These are phyloP conservation scores for Lathronympha strigana DNA, from an alignment of 2,888 invertebrate species.

Conservation along the genomic window DNA sequence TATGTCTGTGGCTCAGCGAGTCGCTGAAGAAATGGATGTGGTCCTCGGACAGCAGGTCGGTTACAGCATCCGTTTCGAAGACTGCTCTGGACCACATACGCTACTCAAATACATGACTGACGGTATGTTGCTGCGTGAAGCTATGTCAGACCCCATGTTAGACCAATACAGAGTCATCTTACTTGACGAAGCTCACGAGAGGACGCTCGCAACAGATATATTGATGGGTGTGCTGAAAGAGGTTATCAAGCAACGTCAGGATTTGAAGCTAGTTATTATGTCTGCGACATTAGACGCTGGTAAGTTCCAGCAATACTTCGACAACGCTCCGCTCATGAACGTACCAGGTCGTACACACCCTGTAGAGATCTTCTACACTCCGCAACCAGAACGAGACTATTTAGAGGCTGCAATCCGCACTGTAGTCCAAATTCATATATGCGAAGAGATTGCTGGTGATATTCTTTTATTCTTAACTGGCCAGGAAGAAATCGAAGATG, in stretches of 20 bases:
- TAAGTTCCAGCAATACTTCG: constrained; percentile 99
- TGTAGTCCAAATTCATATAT: constrained; percentile 97
- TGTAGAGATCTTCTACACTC: constrained; percentile 96
- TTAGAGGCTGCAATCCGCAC: constrained; percentile 99
- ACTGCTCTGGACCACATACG: constrained; percentile 97
- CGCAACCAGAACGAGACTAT: constrained; percentile 98
- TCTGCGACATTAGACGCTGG: constrained; percentile 99
- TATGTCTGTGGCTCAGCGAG: constrained; percentile 99
- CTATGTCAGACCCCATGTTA: constrained; percentile 99
- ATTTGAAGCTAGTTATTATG: constrained; percentile 99
- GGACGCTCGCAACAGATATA: constrained; percentile 99
- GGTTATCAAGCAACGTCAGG: constrained; percentile 95
- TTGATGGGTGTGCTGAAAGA: constrained; percentile 99
- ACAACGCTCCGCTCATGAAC: constrained; percentile 98
- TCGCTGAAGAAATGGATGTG: constrained; percentile 99
- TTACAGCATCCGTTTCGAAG: constrained; percentile 97
- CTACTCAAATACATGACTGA: constrained; percentile 99
- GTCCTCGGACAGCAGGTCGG: constrained; percentile 87
- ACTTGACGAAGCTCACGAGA: constrained; percentile 99
- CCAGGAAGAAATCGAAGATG: constrained; percentile 98
- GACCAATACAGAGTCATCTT: constrained; percentile 98
- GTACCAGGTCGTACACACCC: constrained; percentile 90
- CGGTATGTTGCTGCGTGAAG: constrained; percentile 99
- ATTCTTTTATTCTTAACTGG: constrained; percentile 93
- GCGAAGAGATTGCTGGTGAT: constrained; percentile 96